phyloP scores from a whole-genome alignment of 2,888 invertebrate species.

The Hybos culiciformis region DNA sequence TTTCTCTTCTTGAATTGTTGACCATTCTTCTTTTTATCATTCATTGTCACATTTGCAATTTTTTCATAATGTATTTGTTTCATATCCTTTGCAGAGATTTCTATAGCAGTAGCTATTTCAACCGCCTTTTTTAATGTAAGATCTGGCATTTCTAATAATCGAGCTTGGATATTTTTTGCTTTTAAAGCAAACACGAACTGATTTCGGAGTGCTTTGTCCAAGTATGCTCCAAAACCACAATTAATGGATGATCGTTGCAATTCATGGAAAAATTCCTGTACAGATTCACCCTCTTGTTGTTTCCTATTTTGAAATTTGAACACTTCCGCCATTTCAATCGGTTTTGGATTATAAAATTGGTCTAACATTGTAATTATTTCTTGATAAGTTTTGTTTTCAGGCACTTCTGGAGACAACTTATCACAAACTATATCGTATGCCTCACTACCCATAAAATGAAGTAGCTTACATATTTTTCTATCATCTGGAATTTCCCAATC shows the following conservation, averaged over 20 bases:
- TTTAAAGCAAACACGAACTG: constrained; percentile 15
- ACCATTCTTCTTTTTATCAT: constrained; percentile 7
- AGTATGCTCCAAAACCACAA: constrained; percentile 17
- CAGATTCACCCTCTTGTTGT: constrained; percentile 16
- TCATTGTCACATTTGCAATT: background rate
- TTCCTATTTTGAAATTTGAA: constrained; percentile 16
- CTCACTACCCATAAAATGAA: background rate
- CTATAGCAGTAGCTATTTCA: background rate
- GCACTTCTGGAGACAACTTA: background rate
- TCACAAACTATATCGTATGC: background rate
- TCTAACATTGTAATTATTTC: background rate
- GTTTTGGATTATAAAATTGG: constrained; percentile 4
- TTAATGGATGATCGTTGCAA: constrained; percentile 14
- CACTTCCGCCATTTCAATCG: constrained; percentile 18
- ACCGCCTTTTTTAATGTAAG: background rate
- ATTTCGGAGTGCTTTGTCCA: constrained; percentile 17
- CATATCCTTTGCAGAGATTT: background rate
- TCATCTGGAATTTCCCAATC: background rate
- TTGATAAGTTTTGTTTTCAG: background rate
- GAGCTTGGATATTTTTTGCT: constrained; percentile 13
- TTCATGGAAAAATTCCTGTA: constrained; percentile 13
- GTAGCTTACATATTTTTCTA: background rate
- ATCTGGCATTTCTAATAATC: constrained; percentile 15
- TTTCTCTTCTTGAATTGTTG: background rate
- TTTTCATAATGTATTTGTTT: background rate